Evolutionary conservation across 2,113 vertebrate species (phyloP).

Genomic region (Mesocricetus auratus): DNA sequence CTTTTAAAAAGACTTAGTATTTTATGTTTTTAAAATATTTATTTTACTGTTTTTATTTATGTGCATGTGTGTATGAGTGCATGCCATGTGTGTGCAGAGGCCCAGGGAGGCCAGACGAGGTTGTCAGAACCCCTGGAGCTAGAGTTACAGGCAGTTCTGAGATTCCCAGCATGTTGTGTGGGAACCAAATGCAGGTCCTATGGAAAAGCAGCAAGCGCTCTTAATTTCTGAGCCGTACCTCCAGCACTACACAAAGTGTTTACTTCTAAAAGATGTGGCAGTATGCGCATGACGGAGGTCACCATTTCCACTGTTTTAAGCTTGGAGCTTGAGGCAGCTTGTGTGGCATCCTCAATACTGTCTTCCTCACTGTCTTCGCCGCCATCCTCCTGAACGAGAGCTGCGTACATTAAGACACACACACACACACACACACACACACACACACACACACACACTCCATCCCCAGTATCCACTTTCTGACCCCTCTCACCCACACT

Average conservation of each 20-base stretch:
- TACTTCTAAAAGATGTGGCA: neutral
- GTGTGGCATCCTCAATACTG: fast-evolving
- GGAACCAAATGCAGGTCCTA: neutral
- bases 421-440: neutral
- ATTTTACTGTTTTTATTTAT: neutral
- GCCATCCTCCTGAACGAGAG: neutral
- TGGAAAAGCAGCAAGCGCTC: neutral
- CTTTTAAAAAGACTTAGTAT: neutral
- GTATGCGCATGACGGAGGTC: neutral
- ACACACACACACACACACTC: neutral
- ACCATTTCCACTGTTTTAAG: neutral
- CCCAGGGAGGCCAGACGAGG: neutral
- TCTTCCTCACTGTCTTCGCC: neutral
- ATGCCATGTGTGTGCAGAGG: neutral
- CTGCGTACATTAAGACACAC: neutral
- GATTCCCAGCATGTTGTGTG: neutral
- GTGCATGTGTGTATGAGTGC: neutral
- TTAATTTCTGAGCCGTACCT: neutral
- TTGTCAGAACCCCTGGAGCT: neutral
- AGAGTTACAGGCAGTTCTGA: neutral
- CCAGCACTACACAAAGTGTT: neutral
- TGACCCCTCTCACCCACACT: neutral
- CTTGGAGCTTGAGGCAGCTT: neutral
- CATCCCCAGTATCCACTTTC: neutral
- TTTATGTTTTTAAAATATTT: neutral